These are phyloP conservation scores for Orientallactaga sibirica DNA, from an alignment of 2,797 vertebrate species.

Conservation along the genomic window DNA sequence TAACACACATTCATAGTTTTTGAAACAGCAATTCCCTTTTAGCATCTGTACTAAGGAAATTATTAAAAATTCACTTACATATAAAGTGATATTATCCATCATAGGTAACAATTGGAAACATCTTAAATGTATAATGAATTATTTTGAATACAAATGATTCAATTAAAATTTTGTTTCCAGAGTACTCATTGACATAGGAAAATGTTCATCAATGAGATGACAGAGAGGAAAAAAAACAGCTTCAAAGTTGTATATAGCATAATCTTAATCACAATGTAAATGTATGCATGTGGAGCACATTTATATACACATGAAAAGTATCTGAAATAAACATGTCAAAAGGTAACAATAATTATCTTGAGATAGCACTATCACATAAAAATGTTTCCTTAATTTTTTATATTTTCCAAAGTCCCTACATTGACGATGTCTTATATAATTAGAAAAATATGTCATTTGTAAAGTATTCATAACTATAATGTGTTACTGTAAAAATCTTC, in stretches of 20 bases:
- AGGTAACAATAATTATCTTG: not conserved
- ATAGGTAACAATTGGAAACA: conserved; percentile 6
- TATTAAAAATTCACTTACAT: conserved; percentile 44
- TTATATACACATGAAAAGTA: not conserved
- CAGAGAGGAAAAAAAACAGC: conserved; percentile 29
- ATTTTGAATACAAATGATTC: conserved; percentile 26
- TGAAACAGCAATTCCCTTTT: not conserved
- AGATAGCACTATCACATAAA: not conserved
- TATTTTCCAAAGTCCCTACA: conserved; percentile 14
- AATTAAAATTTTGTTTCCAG: conserved; percentile 55
- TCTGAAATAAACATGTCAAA: not conserved
- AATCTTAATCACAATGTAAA: not conserved
- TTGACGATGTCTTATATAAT: not conserved
- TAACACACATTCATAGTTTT: not conserved
- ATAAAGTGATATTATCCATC: conserved; percentile 46
- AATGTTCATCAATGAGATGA: conserved; percentile 11
- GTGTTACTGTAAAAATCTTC: conserved; percentile 24
- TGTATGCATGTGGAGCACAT: not conserved
- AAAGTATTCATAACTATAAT: conserved; percentile 7
- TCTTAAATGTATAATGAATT: conserved; percentile 51
- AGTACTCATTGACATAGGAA: conserved; percentile 31
- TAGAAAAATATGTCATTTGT: conserved; percentile 32
- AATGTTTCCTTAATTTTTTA: conserved; percentile 51
- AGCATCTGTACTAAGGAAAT: conserved; percentile 10
- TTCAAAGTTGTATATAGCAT: not conserved